Base-by-base conservation (phyloP, 2,113 vertebrate genomes). In the Myotis davidii region DNA sequence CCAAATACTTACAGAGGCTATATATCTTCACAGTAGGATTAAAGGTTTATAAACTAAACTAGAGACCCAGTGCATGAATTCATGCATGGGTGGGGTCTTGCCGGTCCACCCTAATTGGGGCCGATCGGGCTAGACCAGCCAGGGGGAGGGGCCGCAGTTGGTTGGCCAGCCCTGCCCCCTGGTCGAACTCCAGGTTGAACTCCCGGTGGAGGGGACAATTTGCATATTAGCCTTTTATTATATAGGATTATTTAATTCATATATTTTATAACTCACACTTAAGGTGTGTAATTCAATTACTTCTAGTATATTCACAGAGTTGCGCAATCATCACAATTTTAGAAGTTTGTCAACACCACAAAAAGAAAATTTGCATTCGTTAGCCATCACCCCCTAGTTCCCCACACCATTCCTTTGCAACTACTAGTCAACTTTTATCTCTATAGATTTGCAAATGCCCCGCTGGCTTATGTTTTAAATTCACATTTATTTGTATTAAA, bases 121-220 rank as follows among this genome's bases (percentile, higher is more conserved):
- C 56, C 1, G 12, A 61, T 27, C 3, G 3, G 25, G 59, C 23
- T 1, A 0, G 59, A 3, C 56, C 23, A 59, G 9, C 9, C 1
- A 0, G 25, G 25, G 10, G 59, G 25, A 61, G 4, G 25, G 59
- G 10, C 10, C 11, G 10, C 0, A 1, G 59, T 23, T 0, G 10
- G 23, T 61, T 61, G 59, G 3, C 59, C 4, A 0, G 20, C 6
- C 20, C 54, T 56, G 54, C 6, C 54, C 6, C 54, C 54, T 59
- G 54, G 21, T 56, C 10, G 7, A 56, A 56, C 54, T 56, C 8
- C 8, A 1, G 21, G 3, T 56, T 21, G 2, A 56, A 59, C 56
- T 59, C 56, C 56, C 23, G 10, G 21, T 61, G 0, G 3, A 61
- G 23, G 59, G 23, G 23, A 61, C 23, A 61, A 11, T 61, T 61